A percentile compares a stretch with the other conserved stretches of the same genome.
Conservation (phyloP, 2,888 invertebrate species). For the Augochlorella aurata region DNA sequence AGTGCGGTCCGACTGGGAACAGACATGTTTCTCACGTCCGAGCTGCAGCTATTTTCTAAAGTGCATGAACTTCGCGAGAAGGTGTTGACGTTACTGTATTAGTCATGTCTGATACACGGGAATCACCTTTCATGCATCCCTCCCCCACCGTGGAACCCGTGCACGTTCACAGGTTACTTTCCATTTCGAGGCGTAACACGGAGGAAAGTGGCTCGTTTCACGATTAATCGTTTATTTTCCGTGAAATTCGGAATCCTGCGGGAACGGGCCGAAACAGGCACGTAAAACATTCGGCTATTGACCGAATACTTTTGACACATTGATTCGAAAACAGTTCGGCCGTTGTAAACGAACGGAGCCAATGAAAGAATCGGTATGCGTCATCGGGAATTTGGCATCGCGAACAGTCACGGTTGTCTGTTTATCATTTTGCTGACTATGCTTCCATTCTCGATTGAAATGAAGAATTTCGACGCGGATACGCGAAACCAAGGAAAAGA, state of each 20-base stretch:
- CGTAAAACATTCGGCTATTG: background rate
- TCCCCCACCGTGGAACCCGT: slow-evolving; percentile 18
- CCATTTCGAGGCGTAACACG: slow-evolving; percentile 44
- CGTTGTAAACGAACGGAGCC: background rate
- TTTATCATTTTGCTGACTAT: background rate
- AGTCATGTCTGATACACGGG: slow-evolving; percentile 24
- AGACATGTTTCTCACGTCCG: background rate
- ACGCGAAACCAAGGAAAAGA: no score
- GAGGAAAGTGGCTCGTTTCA: slow-evolving; percentile 18
- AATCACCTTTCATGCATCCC: slow-evolving; percentile 27
- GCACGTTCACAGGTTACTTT: slow-evolving; percentile 43
- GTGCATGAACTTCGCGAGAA: slow-evolving; percentile 28
- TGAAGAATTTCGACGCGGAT: background rate
- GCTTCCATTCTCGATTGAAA: background rate
- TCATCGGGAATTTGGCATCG: background rate
- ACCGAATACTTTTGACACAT: background rate
- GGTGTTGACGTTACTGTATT: slow-evolving; percentile 22
- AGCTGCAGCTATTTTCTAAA: slow-evolving; percentile 20
- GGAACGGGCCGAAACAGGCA: background rate
- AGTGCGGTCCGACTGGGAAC: background rate
- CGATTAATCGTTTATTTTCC: slow-evolving; percentile 7
- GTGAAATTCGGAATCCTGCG: background rate
- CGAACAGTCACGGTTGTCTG: background rate
- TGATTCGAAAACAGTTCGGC: background rate
- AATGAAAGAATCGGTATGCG: background rate